Base-by-base conservation (phyloP, 2,888 invertebrate genomes). In the Epinotia brunnichana region DNA sequence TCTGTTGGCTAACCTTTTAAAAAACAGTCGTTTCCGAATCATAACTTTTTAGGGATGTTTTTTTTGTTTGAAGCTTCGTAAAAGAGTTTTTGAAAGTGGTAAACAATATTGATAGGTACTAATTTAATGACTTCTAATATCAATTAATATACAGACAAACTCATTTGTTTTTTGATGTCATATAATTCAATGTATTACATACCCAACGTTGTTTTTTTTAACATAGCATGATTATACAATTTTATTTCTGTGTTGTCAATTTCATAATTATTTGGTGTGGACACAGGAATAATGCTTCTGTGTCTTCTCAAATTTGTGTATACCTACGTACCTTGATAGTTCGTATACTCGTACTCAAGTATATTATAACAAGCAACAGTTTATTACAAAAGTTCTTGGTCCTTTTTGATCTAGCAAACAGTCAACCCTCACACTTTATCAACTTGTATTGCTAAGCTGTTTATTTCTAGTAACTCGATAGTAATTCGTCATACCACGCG, bases 401-500 rank as follows among this genome's bases (percentile, higher is more conserved):
- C 21, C 21, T 17, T 63, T 39, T 39, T 21, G 11, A 53, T 21
- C 5, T n/a, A 39, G 53, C 19, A 17, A 24, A 56, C 35, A 35
- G n/a, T 29, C 11, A 66, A 39, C 66, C 54, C 39, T 54, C 21
- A 54, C 41, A 41, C 63, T 66, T 70, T 69, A 70, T 66, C 21
- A 73, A 64, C 64, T 56, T 62, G 70, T 70, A n/a, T 72, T 35
- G 41, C 24, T 63, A 70, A 73, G 35, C 64, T 73, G 72, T 70
- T 75, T 77, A 76, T 74, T 78, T 74, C 74, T 68, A 73, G 73
- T 72, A 75, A 75, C 74, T 75, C 68, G 71, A 77, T 77, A 70
- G 74, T 69, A 73, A 69, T 73, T 73, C 69, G 73, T 82, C 82
- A 82, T 79, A 82, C 78, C 79, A 77, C 84, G 84, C 82, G 83